These are phyloP conservation scores for Bolborhynchus lineola DNA, from an alignment of 2,113 vertebrate species.

Conservation along the genomic window DNA sequence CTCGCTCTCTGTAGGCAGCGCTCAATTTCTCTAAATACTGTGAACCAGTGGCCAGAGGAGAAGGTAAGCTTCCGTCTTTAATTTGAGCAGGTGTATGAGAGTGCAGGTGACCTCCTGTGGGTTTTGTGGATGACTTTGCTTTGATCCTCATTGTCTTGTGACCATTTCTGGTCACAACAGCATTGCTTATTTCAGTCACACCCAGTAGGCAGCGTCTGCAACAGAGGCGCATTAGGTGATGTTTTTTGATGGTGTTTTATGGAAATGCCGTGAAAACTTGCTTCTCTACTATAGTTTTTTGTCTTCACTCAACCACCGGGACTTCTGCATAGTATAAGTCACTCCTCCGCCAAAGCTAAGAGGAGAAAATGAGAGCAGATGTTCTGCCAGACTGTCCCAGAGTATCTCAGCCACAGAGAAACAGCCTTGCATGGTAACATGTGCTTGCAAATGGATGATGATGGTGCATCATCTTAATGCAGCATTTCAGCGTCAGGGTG, in stretches of 20 bases:
- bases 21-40: constrained; percentile 96
- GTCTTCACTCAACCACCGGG: background rate
- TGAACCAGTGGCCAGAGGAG: constrained; percentile 89
- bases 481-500: background rate
- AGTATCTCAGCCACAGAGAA: background rate
- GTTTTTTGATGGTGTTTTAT: background rate
- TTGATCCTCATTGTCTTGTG: background rate
- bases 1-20: constrained; percentile 77
- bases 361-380: background rate
- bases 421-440: background rate
- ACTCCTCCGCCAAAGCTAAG: background rate
- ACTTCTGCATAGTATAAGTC: background rate
- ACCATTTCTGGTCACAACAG: background rate
- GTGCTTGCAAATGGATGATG: background rate
- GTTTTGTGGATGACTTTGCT: background rate
- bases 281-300: background rate
- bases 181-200: background rate
- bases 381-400: background rate
- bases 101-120: background rate
- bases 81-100: background rate
- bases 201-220: background rate
- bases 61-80: constrained; percentile 80
- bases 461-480: background rate
- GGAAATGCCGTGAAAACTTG: background rate
- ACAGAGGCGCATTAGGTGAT: background rate